Base-by-base conservation (phyloP, 2,888 invertebrate genomes). In the Perdita meconis region DNA sequence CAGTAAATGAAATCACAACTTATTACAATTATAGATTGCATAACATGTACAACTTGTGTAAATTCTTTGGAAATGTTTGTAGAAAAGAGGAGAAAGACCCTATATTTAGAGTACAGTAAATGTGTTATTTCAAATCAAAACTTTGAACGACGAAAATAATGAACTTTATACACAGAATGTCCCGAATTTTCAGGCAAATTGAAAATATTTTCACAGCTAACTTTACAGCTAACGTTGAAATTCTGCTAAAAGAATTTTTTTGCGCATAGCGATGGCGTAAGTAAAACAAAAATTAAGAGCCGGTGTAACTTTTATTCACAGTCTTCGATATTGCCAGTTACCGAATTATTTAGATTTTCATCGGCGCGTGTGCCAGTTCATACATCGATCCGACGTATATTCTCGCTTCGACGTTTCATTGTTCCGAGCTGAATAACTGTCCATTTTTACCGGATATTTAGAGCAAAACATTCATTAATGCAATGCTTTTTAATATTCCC, bases 181-280 rank as follows among this genome's bases (percentile, higher is more conserved):
- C 16, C 19, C 22, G 19, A 19, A 19, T 19, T 19, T 10, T 47
- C 16, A 2, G 6, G 22, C 19, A 47, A 47, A 47, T 22, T 16
- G 19, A 47, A 47, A 47, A 47, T 47, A 47, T 47, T 47, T 22
- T 22, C 8, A 22, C 47, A 19, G 19, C 19, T 47, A 47, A 19
- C 22, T 19, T 47, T 47, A 10, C 22, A 10, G 0, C 19, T 19
- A 44, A 60, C 44, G 70, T 73, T 73, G 70, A 73, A 60, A 56
- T 55, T 57, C 2, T 19, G 47, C 22, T 47, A 19, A 47, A 47
- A 47, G 22, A 47, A 47, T 47, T 47, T 10, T 12, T 10, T 8
- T 22, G 47, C 47, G 12, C 22, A 10, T 10, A 47, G 19, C 47
- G 19, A 10, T 22, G 47, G 22, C 47, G 47, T 30, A 0, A 19